Evolutionary conservation across 2,113 vertebrate genomes (phyloP), one percentile per base, ranked within the genome.

Genomic region (Bucco capensis): DNA sequence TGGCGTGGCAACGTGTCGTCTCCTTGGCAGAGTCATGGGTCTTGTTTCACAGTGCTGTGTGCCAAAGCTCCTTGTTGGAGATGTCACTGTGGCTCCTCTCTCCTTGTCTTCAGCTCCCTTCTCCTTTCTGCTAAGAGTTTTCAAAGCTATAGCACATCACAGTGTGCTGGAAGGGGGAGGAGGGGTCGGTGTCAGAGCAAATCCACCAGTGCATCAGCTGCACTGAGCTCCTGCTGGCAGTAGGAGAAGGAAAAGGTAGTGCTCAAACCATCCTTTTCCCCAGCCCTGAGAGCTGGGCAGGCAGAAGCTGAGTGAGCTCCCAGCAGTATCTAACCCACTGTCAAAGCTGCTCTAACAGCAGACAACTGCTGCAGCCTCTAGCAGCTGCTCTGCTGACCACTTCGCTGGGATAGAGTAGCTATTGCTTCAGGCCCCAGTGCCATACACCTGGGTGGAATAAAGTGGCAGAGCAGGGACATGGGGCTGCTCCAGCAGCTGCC

Each of bases 351-450:
- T 86, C 19, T 38, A 65, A 83, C 27, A 33, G 65, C 79, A 51
- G 80, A 19, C 93, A 92, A 72, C 87, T 82, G 93, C 74, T 60
- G 89, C 35, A 58, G 73, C 54, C 53, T 10, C 10, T 61, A 83
- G 65, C 93, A 93, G 88, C 86, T 93, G 90, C 81, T 84, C 65
- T 84, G 76, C 90, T 73, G 83, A 42, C 81, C 28, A 5, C n/a
- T n/a, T 2, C 4, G 38, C 70, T 69, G 69, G 77, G 28, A 73
- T 86, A 87, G 58, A 76, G 54, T 5, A 42, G 53, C 57, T 86
- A 86, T 77, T 94, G 85, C 94, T 83, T 74, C 35, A 30, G 49
- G 53, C 57, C 60, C 38, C 12, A 3, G 35, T 37, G 46, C 31
- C 25, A 7, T 64, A 31, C 8, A 61, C 13, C 3, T 78, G 79